Conservation (phyloP, 2,113 vertebrate genomes). For the Geococcyx californianus region DNA sequence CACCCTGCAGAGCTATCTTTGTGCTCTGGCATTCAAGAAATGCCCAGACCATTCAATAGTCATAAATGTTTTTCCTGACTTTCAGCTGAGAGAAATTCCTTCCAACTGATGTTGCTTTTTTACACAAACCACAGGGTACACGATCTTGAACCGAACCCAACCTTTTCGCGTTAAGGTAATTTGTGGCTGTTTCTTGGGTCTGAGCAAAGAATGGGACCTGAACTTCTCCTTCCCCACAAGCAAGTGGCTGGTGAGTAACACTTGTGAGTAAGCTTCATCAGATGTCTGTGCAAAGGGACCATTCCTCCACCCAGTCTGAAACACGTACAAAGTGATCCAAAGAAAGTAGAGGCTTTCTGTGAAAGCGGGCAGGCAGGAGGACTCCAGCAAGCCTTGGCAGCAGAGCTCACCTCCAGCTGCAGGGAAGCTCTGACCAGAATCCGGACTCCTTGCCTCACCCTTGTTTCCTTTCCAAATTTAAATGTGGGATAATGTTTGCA, state of each 20-base stretch:
- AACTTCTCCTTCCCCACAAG: constrained; percentile 24
- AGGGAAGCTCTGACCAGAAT: not conserved
- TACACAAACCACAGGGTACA: constrained; percentile 21
- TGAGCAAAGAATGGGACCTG: not conserved
- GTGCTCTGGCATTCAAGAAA: not conserved
- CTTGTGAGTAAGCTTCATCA: constrained; percentile 51
- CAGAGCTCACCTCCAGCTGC: not conserved
- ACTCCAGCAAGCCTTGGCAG: not conserved
- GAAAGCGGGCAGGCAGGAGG: not conserved
- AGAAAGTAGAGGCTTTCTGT: not conserved
- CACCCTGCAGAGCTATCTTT: not conserved
- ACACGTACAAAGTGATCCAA: not conserved
- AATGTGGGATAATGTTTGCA: not conserved
- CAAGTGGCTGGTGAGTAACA: constrained; percentile 53
- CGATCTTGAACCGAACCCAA: not conserved
- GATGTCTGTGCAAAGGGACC: constrained; percentile 22
- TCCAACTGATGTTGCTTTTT: constrained; percentile 35
- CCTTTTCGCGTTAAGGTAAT: not conserved
- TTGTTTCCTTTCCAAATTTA: constrained; percentile 34
- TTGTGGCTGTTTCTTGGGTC: constrained; percentile 1
- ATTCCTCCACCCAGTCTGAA: constrained; percentile 32
- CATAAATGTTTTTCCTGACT: not conserved
- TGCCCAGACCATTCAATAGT: not conserved
- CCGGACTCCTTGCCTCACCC: not conserved
- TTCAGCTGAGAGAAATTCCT: constrained; percentile 45